Evolutionary conservation across 2,113 vertebrate species (phyloP), one percentile per base, ranked within the genome.

Genomic region (Delphinapterus leucas): DNA sequence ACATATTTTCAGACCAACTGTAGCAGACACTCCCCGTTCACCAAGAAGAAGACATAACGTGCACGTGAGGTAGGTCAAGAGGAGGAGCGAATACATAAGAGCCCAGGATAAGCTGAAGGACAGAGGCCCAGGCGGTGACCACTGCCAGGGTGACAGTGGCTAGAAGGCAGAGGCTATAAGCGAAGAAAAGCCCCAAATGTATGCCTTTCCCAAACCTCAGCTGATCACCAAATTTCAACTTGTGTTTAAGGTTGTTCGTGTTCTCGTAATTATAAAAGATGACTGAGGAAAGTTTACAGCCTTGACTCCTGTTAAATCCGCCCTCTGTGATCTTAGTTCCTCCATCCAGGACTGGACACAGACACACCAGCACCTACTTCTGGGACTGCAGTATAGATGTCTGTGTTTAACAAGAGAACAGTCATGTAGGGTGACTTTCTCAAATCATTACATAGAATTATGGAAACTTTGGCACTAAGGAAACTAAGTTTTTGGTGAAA

Each of bases 291-390:
- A 88, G 44, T 38, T 23, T 21, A 36, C 11, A 25, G 61, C 77
- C 65, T 58, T 25, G 47, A 74, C 3, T 18, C 65, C 36, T 31
- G 33, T 31, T 28, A 25, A 60, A 33, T 18, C 28, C 28, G 15
- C 6, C 31, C 41, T 28, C 70, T 47, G 28, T 0, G 0, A 55
- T 26, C 28, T 18, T 0, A 63, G 21, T 18, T 55, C 55, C 61
- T 68, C n/a, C 38, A 47, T 6, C 38, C 5, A 8, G 58, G 33
- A 38, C 18, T 4, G 23, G 82, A 67, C n/a, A 20, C 47, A 3
- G 17, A 25, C 6, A 10, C 60, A 23, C 38, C 18, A 41, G 25
- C 0, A 2, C 63, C 71, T 6, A 11, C 47, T 6, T 1, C 53
- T 3, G 36, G 15, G 76, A 67, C 6, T 10, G 5, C 8, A 6